phyloP scores from a whole-genome alignment of 2,113 vertebrate species.

The Gallinago media region DNA sequence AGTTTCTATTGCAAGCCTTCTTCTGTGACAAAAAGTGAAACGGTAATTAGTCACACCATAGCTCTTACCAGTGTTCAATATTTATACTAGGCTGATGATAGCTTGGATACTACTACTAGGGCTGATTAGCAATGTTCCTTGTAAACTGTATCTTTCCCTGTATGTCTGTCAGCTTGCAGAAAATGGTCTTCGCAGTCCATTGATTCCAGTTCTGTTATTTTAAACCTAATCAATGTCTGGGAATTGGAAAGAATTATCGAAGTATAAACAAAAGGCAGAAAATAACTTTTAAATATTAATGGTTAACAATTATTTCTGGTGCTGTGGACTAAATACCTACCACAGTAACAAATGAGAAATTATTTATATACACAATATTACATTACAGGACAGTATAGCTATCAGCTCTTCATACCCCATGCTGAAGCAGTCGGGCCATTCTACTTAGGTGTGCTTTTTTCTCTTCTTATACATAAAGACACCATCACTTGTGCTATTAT shows the following conservation, averaged over 20 bases:
- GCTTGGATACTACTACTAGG: background rate
- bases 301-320: background rate
- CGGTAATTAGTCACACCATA: background rate
- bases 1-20: background rate
- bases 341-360: background rate
- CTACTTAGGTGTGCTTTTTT: background rate
- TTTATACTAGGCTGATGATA: background rate
- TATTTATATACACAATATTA: background rate
- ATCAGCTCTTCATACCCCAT: fast-evolving
- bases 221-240: background rate
- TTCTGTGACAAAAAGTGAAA: background rate
- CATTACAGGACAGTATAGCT: background rate
- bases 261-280: background rate
- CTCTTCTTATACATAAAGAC: background rate
- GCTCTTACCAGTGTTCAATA: background rate
- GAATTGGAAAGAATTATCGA: background rate
- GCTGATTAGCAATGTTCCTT: background rate
- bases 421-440: background rate
- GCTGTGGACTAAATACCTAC: background rate
- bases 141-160: background rate
- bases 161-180: background rate
- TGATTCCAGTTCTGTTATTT: background rate
- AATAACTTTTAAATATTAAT: background rate
- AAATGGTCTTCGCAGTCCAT: background rate
- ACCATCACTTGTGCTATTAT: background rate